phyloP scores from a whole-genome alignment of 2,888 invertebrate species.

The Epistrophe eligans region DNA sequence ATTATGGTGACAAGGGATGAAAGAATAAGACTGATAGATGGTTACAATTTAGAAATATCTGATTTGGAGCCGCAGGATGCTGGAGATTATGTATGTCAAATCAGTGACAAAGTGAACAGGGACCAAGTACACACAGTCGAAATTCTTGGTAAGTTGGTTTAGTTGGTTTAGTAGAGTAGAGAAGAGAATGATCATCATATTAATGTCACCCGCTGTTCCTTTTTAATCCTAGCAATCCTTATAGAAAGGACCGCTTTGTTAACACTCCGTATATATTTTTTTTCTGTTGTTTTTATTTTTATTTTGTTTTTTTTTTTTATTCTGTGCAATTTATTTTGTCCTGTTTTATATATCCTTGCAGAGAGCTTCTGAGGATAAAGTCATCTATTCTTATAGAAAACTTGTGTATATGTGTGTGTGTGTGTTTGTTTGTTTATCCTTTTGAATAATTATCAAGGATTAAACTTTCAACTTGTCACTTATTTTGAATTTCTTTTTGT shows the following conservation, averaged over 20 bases:
- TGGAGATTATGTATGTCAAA: constrained; percentile 90
- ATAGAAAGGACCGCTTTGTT: constrained; percentile 41
- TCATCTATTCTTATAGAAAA: constrained; percentile 44
- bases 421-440: constrained; percentile 68
- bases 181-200: constrained; percentile 56
- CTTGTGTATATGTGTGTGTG: constrained; percentile 34
- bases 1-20: constrained; percentile 90
- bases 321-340: constrained; percentile 18
- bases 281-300: background rate
- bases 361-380: constrained; percentile 34
- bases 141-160: constrained; percentile 85
- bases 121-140: constrained; percentile 90
- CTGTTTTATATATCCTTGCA: constrained; percentile 30
- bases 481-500: constrained; percentile 61
- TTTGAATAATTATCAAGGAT: constrained; percentile 75
- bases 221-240: constrained; percentile 56
- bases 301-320: constrained; percentile 32
- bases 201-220: constrained; percentile 50
- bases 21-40: constrained; percentile 88
- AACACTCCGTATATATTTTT: constrained; percentile 29
- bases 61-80: constrained; percentile 88
- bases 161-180: background rate
- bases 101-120: constrained; percentile 88
- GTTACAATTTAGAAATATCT: constrained; percentile 89
- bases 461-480: constrained; percentile 75